These are phyloP conservation scores for Bos javanicus DNA, from an alignment of 2,113 vertebrate genomes.

Conservation along the genomic window DNA sequence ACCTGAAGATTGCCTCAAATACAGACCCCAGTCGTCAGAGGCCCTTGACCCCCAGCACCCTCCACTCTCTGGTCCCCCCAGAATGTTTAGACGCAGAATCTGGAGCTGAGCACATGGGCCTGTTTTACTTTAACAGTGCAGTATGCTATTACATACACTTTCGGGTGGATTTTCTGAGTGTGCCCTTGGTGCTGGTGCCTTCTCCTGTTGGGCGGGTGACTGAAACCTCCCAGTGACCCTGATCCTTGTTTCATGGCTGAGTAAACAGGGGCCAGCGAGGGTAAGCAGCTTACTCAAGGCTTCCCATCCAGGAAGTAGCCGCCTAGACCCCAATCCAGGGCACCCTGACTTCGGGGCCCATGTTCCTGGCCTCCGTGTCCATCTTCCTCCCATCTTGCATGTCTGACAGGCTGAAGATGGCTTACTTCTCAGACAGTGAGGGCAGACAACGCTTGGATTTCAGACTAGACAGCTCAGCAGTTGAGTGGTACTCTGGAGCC, in stretches of 20 bases:
- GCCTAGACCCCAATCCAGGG: neutral
- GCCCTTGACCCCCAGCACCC: neutral
- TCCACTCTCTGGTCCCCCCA: neutral
- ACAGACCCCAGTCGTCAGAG: neutral
- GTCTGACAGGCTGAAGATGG: neutral
- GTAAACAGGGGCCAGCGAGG: neutral
- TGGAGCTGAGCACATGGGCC: accelerated
- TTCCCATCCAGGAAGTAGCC: accelerated
- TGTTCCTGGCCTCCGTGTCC: accelerated
- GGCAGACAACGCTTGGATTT: accelerated
- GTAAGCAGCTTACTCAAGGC: accelerated
- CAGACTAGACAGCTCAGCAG: accelerated
- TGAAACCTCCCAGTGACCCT: neutral
- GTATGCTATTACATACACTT: accelerated
- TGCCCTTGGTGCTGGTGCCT: accelerated
- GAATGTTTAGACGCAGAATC: neutral
- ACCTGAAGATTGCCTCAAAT: neutral
- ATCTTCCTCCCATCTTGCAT: accelerated
- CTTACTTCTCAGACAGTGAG: neutral
- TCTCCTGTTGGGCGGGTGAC: accelerated
- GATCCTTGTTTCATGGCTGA: accelerated
- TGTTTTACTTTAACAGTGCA: accelerated
- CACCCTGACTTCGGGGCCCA: accelerated
- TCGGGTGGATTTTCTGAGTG: neutral
- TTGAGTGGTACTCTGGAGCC: accelerated